Conservation (phyloP, 1,140 invertebrate species). For the Leptopilina boulardi region DNA sequence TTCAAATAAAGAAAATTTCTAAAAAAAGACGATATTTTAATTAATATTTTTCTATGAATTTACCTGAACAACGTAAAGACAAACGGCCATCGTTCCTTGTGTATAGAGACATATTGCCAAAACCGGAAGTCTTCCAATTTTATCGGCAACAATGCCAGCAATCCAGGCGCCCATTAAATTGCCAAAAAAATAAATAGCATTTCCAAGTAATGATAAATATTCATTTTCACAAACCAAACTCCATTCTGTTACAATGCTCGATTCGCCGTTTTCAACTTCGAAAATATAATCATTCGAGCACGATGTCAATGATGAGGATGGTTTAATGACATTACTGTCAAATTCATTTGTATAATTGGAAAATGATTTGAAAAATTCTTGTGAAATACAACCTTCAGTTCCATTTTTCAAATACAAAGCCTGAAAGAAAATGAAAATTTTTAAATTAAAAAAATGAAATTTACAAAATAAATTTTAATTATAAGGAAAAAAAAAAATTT, state of each 20-base stretch:
- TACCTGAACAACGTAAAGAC: constrained; percentile 74
- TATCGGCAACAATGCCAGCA: constrained; percentile 76
- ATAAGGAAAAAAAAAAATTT: neutral
- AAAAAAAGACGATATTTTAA: neutral
- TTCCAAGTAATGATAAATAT: constrained; percentile 71
- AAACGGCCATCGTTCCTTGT: constrained; percentile 74
- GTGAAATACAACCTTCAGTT: constrained; percentile 56
- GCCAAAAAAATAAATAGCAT: constrained; percentile 75
- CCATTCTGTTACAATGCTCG: constrained; percentile 72
- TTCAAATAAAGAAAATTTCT: too few relatives aligned
- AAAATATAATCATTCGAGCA: constrained; percentile 59
- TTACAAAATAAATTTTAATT: neutral
- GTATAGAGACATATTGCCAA: constrained; percentile 75
- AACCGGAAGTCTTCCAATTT: constrained; percentile 75
- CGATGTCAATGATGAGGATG: too few relatives aligned
- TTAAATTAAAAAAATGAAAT: too few relatives aligned
- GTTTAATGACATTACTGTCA: constrained; percentile 5
- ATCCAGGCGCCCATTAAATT: constrained; percentile 77
- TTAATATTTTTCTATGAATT: neutral
- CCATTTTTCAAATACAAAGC: constrained; percentile 43
- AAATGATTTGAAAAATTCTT: neutral
- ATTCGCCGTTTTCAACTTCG: constrained; percentile 53
- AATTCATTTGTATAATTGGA: constrained; percentile 12
- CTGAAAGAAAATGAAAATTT: constrained; percentile 9
- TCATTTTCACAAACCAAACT: constrained; percentile 76